These are phyloP conservation scores for Xenus cinereus DNA, from an alignment of 2,113 vertebrate species.

Conservation along the genomic window DNA sequence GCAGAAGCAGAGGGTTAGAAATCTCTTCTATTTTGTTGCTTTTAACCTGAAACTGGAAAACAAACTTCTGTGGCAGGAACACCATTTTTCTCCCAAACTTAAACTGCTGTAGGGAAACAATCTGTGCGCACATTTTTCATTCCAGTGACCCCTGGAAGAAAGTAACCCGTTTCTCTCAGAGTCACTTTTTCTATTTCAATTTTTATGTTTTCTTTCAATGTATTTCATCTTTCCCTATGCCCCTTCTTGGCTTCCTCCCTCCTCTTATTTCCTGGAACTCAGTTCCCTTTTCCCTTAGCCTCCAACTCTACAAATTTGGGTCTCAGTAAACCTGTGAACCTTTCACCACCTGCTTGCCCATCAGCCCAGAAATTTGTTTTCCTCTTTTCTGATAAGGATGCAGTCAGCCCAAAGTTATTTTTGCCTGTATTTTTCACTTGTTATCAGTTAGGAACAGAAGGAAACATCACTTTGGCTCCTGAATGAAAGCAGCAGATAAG, in stretches of 20 bases:
- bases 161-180: neutral
- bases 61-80: neutral
- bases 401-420: neutral
- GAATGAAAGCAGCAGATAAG: conserved; percentile 25
- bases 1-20: neutral
- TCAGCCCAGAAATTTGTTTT: neutral
- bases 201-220: neutral
- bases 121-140: neutral
- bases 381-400: neutral
- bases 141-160: neutral
- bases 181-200: neutral
- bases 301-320: neutral
- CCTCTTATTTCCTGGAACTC: neutral
- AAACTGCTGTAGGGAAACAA: neutral
- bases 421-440: neutral
- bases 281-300: neutral
- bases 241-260: neutral
- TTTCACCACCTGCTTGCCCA: neutral
- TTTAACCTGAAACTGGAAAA: neutral
- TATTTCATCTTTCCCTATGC: neutral
- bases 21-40: neutral
- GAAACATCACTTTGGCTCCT: neutral
- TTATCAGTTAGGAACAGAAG: conserved; percentile 25
- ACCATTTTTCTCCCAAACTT: neutral
- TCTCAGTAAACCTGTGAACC: neutral